Evolutionary conservation across 2,888 invertebrate species (phyloP).

Genomic region (Acanthosepion esculentum): DNA sequence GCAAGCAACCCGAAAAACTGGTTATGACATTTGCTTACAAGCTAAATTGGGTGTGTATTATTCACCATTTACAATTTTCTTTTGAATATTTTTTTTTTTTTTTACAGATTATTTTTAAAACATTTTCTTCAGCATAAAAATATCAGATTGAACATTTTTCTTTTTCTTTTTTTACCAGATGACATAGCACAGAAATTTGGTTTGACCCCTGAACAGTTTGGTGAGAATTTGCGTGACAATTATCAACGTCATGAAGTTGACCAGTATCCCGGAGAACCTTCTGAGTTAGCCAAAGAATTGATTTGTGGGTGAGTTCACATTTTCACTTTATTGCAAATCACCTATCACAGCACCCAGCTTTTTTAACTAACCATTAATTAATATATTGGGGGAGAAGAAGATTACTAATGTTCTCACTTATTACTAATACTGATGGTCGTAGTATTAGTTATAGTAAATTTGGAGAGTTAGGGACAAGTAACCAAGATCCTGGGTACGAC

Average conservation of each 20-base stretch:
- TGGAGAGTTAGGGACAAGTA: no score
- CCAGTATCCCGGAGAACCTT: conserved; percentile 89
- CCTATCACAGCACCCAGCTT: no score
- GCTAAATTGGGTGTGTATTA: conserved; percentile 81
- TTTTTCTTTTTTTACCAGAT: conserved; percentile 77
- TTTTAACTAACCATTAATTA: no score
- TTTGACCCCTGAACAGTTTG: conserved; percentile 93
- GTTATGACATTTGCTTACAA: conserved; percentile 89
- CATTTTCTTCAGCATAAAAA: neutral
- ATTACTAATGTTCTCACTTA: neutral
- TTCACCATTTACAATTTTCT: neutral
- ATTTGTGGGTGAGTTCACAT: conserved; percentile 69
- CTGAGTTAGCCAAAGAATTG: conserved; percentile 87
- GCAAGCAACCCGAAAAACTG: conserved; percentile 89
- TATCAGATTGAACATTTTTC: neutral
- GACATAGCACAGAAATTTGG: conserved; percentile 93
- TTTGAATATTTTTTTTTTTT: neutral
- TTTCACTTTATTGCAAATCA: no score
- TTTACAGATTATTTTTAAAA: no score
- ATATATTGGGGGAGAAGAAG: no score
- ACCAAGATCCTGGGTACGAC: no score
- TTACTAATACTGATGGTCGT: neutral
- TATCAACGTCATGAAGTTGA: conserved; percentile 96
- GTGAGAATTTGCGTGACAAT: conserved; percentile 95
- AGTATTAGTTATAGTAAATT: no score